A percentile compares a stretch with the other conserved stretches of the same genome.
Evolutionary conservation across 2,888 invertebrate species (phyloP).

Genomic region (Eurois occulta): DNA sequence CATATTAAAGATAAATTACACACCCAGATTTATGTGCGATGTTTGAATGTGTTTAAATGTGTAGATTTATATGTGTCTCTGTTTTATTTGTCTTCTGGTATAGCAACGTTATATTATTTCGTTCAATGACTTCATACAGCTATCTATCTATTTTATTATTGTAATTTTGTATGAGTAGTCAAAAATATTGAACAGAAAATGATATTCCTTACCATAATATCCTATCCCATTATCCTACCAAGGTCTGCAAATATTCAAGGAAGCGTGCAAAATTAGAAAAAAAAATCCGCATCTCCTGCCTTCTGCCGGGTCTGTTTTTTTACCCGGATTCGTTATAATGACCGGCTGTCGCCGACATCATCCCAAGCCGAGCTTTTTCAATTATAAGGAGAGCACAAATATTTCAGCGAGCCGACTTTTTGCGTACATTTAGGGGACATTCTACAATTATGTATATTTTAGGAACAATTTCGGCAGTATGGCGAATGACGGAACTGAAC

Average conservation of each 20-base stretch:
- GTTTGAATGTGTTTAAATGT: not conserved
- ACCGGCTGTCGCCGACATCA: constrained; percentile 63
- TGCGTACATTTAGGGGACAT: constrained; percentile 58
- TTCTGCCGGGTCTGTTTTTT: constrained; percentile 51
- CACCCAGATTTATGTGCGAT: too few relatives aligned
- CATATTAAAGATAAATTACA: too few relatives aligned
- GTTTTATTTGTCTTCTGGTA: not conserved
- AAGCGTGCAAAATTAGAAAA: constrained; percentile 60
- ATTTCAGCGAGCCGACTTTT: constrained; percentile 52
- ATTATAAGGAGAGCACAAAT: constrained; percentile 60
- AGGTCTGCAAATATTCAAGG: constrained; percentile 34
- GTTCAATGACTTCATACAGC: not conserved
- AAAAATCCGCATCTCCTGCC: constrained; percentile 35
- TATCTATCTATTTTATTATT: not conserved
- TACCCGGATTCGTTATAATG: constrained; percentile 63
- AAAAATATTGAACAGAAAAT: not conserved
- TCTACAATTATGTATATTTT: constrained; percentile 55
- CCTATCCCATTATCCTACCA: constrained; percentile 15
- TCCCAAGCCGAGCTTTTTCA: constrained; percentile 60
- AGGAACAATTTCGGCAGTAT: constrained; percentile 39
- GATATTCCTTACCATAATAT: constrained; percentile 34
- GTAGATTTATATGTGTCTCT: not conserved
- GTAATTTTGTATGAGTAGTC: not conserved
- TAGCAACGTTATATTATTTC: not conserved
- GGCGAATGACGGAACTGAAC: constrained; percentile 28